phyloP scores from a whole-genome alignment of 2,797 vertebrate genomes.

The Oreochromis grahami region DNA sequence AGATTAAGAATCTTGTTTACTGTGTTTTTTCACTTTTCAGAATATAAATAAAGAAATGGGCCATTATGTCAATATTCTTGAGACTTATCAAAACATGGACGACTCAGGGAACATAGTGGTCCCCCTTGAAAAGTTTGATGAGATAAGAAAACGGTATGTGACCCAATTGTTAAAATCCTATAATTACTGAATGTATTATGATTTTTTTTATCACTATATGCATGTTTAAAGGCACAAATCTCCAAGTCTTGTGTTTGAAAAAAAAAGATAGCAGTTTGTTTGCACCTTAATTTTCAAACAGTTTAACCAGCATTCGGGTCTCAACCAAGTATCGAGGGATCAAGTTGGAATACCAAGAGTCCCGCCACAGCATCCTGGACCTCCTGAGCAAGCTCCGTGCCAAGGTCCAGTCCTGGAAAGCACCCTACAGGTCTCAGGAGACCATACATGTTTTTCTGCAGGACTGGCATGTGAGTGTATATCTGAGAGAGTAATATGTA shows the following conservation, averaged over 20 bases:
- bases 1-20: background rate
- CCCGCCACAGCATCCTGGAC: slow-evolving; percentile 67
- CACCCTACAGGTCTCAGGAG: slow-evolving; percentile 77
- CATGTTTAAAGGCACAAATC: background rate
- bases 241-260: background rate
- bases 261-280: background rate
- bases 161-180: background rate
- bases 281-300: slow-evolving; percentile 38
- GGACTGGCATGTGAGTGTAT: slow-evolving; percentile 83
- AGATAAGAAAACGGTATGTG: slow-evolving; percentile 81
- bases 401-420: slow-evolving; percentile 80
- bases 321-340: slow-evolving; percentile 70
- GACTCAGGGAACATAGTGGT: slow-evolving; percentile 64
- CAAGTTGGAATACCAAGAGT: slow-evolving; percentile 79
- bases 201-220: background rate
- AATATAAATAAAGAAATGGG: slow-evolving; percentile 72
- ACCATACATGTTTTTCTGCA: slow-evolving; percentile 67
- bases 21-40: slow-evolving; percentile 50
- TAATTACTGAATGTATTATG: background rate
- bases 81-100: slow-evolving; percentile 76
- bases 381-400: slow-evolving; percentile 66
- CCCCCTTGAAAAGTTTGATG: slow-evolving; percentile 79
- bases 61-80: slow-evolving; percentile 70
- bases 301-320: slow-evolving; percentile 73
- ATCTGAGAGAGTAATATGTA: background rate